Evolutionary conservation across 2,888 invertebrate genomes (phyloP), one percentile per base, ranked within the genome.

Genomic region (Stenodera caucasica): DNA sequence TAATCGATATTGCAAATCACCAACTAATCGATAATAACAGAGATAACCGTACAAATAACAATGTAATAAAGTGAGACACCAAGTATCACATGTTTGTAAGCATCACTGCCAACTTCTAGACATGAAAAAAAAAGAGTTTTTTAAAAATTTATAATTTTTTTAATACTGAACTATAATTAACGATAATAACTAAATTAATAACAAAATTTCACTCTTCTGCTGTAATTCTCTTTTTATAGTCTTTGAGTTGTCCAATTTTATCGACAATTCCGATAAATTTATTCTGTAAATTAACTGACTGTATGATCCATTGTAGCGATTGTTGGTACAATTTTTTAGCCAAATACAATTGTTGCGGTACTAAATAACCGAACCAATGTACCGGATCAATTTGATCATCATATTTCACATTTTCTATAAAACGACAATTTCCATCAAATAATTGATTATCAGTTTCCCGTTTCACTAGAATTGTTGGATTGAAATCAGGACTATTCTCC

Each of bases 281-380:
- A 9, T 84, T 77, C 73, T 91, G 90, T 53, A 90, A 79, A 80
- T 91, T 91, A 0, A 86, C 87, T 75, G 88, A 85, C 75, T 90
- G 87, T 11, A 88, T 84, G 33, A 86, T 81, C 75, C 86, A 83
- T 60, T 88, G 86, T 7, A 92, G 72, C 1, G 89, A 84, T 69
- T 87, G 87, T 71, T 88, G 86, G 75, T 92, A 96, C 70, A 87
- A 85, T 55, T 83, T 84, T 74, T 91, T 91, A 0, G 94, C 92
- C 67, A 83, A 84, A 70, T 89, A 86, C 72, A 96, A 81, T 75
- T 89, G 88, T 72, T 89, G 88, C 0, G 95, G 94, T 0, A 94
- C 91, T 33, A 96, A 80, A 37, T 93, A 86, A 11, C 94, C 94
- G 82, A 95, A 96, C 94, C 94, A 94, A 66, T 86, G 88, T 30